These are phyloP conservation scores for Muntiacus reevesi DNA, from an alignment of 2,113 vertebrate genomes.

Conservation along the genomic window DNA sequence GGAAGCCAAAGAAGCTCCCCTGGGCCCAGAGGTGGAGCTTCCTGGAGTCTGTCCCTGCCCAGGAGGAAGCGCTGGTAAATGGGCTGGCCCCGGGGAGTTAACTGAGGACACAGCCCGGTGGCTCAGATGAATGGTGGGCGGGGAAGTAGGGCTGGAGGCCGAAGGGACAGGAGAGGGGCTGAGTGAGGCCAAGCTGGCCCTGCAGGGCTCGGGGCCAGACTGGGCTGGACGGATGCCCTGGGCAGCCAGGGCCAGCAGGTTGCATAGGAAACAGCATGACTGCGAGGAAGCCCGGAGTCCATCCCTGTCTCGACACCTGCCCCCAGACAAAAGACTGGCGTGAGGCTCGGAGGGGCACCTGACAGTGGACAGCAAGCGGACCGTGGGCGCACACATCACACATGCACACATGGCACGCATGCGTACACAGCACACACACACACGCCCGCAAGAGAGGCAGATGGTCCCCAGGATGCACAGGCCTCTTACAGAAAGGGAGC, in stretches of 20 bases:
- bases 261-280: not conserved
- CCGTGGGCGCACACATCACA: not conserved
- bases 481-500: too few relatives aligned
- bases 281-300: not conserved
- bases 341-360: not conserved
- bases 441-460: not conserved
- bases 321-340: accelerated
- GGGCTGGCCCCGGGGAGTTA: not conserved
- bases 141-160: not conserved
- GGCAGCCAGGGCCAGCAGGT: not conserved
- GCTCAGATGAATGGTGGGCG: not conserved
- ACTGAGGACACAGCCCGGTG: not conserved
- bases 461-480: not conserved
- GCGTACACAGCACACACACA: accelerated
- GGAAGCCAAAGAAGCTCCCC: too few relatives aligned
- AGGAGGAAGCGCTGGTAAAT: not conserved
- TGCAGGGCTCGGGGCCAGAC: not conserved
- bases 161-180: too few relatives aligned
- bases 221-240: not conserved
- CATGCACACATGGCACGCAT: too few relatives aligned
- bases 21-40: too few relatives aligned
- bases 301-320: not conserved
- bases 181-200: not conserved
- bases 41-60: not conserved
- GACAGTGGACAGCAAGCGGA: not conserved